Base-by-base conservation (phyloP, 2,797 vertebrate species). In the Anolis apletophallus region DNA sequence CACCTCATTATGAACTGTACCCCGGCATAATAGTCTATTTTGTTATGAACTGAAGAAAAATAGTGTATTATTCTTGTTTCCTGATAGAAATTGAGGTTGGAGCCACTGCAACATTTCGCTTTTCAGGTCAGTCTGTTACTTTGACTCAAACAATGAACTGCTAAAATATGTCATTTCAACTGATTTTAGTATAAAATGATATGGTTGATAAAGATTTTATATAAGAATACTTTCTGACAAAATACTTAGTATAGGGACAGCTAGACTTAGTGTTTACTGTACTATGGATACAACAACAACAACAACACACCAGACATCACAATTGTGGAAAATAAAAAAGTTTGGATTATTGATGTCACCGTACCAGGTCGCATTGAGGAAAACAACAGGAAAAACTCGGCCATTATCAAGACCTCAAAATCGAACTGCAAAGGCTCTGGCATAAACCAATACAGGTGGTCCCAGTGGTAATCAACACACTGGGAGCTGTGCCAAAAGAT, bases 1-100 rank as follows among this genome's bases (percentile, higher is more conserved):
- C 64, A 90, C 87, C 89, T 92, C 85, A 85, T 86, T 88, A 80
- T 85, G 88, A 81, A 72, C 83, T 85, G 76, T 81, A 59, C 71
- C 36, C 78, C 75, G 83, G 75, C 21, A 90, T 71, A 77, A 83
- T 78, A 83, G 71, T 57, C 80, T 64, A 1, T 80, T 81, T 52
- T 89, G 1, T 84, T 74, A 76, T 67, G 68, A 36, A 89, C 75
- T 68, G 73, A 88, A 84, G 78, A 81, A 52, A 32, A 32, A 36
- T 21, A 72, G 40, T 36, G 13, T 59, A 57, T 29, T 19, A 78
- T 81, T 81, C 85, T 88, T 91, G n/a, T 79, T 84, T 90, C 72
- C 71, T 16, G 40, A 13, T 54, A 36, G 3, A 81, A 36, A 85
- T 80, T 85, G 77, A 81, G 80, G 74, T 80, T 67, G 73, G 64